Conservation (phyloP, 2,113 vertebrate genomes). For the Cyphomyrus discorhynchus region DNA sequence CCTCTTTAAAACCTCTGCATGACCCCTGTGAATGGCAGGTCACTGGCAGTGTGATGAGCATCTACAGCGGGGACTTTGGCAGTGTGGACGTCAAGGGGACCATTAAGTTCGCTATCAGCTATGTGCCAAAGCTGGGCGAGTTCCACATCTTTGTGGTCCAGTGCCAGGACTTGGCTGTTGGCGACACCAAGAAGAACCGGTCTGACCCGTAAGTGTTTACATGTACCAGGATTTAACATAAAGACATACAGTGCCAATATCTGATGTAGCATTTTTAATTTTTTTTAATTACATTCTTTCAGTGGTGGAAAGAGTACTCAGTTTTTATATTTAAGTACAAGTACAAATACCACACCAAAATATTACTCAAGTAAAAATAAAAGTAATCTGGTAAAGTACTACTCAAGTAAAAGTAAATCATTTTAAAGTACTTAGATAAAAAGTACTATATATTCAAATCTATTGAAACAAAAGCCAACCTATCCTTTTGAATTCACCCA, state of each 20-base stretch:
- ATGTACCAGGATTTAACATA: not conserved
- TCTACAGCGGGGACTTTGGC: slow-evolving; percentile 72
- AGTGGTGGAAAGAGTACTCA: not conserved
- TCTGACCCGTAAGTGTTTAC: slow-evolving; percentile 80
- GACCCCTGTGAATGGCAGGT: slow-evolving; percentile 55
- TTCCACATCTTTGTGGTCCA: slow-evolving; percentile 85
- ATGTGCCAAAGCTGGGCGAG: slow-evolving; percentile 77
- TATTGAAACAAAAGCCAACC: not conserved
- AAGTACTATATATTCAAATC: not conserved
- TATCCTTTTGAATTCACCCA: not conserved
- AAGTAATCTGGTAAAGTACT: not conserved
- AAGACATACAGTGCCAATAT: not conserved
- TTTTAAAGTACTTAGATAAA: not conserved
- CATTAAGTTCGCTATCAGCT: slow-evolving; percentile 83
- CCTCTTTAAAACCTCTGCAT: not conserved
- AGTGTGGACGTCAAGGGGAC: slow-evolving; percentile 76
- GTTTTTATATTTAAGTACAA: not conserved
- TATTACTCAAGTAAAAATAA: not conserved
- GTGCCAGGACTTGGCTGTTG: slow-evolving; percentile 77
- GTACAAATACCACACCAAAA: not conserved
- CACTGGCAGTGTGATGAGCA: slow-evolving; percentile 76
- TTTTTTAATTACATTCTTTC: not conserved
- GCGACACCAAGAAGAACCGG: slow-evolving; percentile 74
- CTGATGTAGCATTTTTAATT: not conserved
- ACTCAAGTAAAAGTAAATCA: not conserved